Evolutionary conservation across 2,113 vertebrate species (phyloP), one percentile per base, ranked within the genome.

Genomic region (Shinisaurus crocodilurus): DNA sequence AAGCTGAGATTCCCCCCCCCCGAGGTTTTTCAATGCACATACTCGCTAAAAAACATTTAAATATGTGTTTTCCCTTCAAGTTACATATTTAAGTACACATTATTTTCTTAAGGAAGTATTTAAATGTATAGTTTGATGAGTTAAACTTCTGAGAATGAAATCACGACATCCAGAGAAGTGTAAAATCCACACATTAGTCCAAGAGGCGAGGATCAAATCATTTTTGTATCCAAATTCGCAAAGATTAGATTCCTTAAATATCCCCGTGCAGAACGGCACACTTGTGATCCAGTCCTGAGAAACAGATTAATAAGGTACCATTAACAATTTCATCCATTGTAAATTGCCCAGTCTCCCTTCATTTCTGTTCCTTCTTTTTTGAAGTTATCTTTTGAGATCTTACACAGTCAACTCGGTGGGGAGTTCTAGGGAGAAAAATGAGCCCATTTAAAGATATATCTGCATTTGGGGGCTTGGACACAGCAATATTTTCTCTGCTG

Each of bases 391-490:
- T 50, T 91, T 54, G 45, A 87, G 40, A 83, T 20, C 63, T 12
- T 88, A 15, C 20, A 82, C 16, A 3, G 20, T n/a, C n/a, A n/a
- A 60, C 65, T 90, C 25, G 25, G 50, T 81, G 27, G 29, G 70
- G 82, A 43, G 60, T 82, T 12, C 43, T 20, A 13, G 43, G n/a
- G 70, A 89, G 40, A 70, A 91, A 90, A 92, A 90, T 5, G 34
- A 85, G 82, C 1, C 8, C 3, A 32, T 86, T 94, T 91, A 86
- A 45, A 74, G 83, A 85, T 48, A 76, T 77, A 85, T 69, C 45
- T 50, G 32, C 87, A 90, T 92, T 89, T 79, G 90, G 93, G 93
- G 45, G 65, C 85, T 45, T n/a, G 63, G n/a, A 27, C 70, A 1
- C 4, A 84, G 82, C 57, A 13, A 54, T 72, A 63, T 89, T 92